Conservation (phyloP, 30 jellyfish, hydroid and myxozoan species). For the Rhopilema esculentum region DNA sequence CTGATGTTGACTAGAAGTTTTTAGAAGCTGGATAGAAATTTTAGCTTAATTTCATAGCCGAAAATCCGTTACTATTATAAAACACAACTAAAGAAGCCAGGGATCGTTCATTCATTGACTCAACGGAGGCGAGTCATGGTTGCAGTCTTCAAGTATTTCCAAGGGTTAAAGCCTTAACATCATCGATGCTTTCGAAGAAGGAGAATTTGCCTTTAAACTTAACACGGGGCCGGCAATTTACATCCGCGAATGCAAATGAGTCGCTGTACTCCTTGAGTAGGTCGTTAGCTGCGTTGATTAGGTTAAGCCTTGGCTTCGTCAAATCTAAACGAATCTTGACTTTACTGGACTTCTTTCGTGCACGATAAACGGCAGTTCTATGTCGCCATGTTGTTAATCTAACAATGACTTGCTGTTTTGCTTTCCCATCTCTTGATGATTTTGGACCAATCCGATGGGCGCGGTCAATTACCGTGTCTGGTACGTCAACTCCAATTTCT, state of each 20-base stretch:
- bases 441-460: constrained; percentile 56
- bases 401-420: constrained; percentile 30
- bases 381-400: constrained; percentile 52
- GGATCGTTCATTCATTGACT: neutral
- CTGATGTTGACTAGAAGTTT: too few relatives aligned
- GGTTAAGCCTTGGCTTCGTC: constrained; percentile 40
- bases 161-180: constrained; percentile 1
- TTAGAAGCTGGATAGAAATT: too few relatives aligned
- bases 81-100: neutral
- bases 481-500: constrained; percentile 24
- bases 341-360: constrained; percentile 7
- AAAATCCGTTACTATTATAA: too few relatives aligned
- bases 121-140: neutral
- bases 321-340: constrained; percentile 47
- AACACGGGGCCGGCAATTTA: constrained; percentile 18
- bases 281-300: constrained; percentile 3
- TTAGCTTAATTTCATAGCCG: too few relatives aligned
- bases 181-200: constrained; percentile 18
- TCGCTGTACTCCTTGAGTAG: neutral
- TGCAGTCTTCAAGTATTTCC: neutral
- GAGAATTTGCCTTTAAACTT: constrained; percentile 6
- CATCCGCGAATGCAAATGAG: constrained; percentile 30
- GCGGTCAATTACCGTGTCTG: constrained; percentile 60
- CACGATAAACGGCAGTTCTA: constrained; percentile 49
- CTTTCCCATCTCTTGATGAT: constrained; percentile 12